Base-by-base conservation (phyloP, 2,797 vertebrate genomes). In the Sarcophilus harrisii region DNA sequence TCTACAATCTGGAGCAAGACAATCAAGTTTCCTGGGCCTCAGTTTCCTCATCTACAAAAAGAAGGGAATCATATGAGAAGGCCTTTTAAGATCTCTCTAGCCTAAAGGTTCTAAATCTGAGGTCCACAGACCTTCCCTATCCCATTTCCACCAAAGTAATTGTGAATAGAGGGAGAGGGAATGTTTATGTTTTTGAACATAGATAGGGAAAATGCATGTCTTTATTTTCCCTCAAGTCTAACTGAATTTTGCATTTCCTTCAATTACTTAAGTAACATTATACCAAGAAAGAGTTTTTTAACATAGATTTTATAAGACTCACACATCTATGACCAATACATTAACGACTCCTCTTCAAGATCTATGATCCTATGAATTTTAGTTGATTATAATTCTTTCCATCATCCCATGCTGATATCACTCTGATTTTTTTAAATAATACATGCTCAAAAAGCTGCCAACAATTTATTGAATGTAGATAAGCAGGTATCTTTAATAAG, bases 361-460 rank as follows among this genome's bases (percentile, higher is more conserved):
- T 81, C 73, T 24, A 73, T 18, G 38, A 81, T 45, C 8, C 5
- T 3, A 73, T 38, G 38, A 81, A 24, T 81, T 38, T 81, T 81
- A 45, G 28, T 81, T 81, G 73, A 24, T 18, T 27, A 45, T 81
- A 81, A 81, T 45, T 45, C 73, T 81, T 81, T 45, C 73, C 21
- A 81, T 81, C 1, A 0, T 45, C 24, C 21, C 38, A 45, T 45
- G 38, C 21, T 45, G 60, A 90, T 55, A 29, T 11, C 81, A 45
- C 59, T 58, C 66, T 95, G 87, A 91, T 95, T 97, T 97, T 52
- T 81, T 92, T 94, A 97, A 94, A 90, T 89, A 95, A 24, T 89
- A 30, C 87, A 8, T 9, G 14, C 73, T 96, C 59, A 73, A 59
- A 95, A 96, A 94, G 12, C 94, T 96, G 52, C 55, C 52, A 90